Evolutionary conservation across 2,113 vertebrate genomes (phyloP).

Genomic region (Chaenocephalus aceratus): DNA sequence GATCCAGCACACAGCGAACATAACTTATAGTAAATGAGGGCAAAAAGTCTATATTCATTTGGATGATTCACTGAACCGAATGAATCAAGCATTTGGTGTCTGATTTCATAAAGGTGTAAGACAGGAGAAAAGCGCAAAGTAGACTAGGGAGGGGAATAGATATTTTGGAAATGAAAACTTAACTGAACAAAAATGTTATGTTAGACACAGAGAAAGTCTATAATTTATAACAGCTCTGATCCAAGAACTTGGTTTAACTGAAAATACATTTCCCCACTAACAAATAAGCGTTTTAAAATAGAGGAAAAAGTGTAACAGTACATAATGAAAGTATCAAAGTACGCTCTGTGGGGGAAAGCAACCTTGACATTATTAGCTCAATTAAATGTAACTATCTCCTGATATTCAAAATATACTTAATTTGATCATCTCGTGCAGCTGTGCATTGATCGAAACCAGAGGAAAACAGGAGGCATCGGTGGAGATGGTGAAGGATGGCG

Average conservation of each 20-base stretch:
- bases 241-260: neutral
- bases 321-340: no score
- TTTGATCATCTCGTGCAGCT: neutral
- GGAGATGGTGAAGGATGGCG: conserved; percentile 25
- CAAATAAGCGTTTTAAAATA: no score
- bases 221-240: neutral
- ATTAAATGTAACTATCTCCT: conserved; percentile 38
- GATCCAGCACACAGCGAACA: conserved; percentile 41
- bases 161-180: neutral
- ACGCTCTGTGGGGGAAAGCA: no score
- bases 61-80: conserved; percentile 47
- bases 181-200: neutral
- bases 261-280: neutral
- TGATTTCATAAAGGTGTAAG: conserved; percentile 49
- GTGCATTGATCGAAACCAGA: conserved; percentile 27
- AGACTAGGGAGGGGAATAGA: neutral
- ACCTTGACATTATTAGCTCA: no score
- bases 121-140: conserved; percentile 4
- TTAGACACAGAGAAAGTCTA: neutral
- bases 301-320: neutral
- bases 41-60: conserved; percentile 50
- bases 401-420: conserved; percentile 31
- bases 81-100: conserved; percentile 34
- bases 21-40: conserved; percentile 47
- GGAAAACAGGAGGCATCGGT: conserved; percentile 24